phyloP scores from a whole-genome alignment of 53 echinoderm and acorn worm genomes.

The Crossaster papposus region DNA sequence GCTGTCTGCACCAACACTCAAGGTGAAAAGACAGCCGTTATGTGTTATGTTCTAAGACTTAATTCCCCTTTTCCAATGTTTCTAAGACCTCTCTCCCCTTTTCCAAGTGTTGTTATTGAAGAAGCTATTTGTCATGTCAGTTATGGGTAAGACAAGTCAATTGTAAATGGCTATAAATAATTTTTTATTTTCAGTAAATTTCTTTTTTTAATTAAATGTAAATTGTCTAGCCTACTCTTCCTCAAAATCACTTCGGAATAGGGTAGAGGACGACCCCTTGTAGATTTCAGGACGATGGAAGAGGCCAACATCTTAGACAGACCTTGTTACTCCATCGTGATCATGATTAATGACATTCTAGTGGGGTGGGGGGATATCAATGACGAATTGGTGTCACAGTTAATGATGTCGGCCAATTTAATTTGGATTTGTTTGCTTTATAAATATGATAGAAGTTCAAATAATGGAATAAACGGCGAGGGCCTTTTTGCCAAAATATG shows the following conservation, averaged over 20 bases:
- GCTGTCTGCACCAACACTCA: conserved; percentile 26
- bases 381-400: not conserved
- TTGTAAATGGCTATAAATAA: not conserved
- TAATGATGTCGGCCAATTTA: not conserved
- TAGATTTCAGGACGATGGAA: not conserved
- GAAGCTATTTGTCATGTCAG: not conserved
- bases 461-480: too few relatives aligned
- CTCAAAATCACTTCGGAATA: too few relatives aligned
- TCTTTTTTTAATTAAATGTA: not conserved
- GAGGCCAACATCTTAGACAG: not conserved
- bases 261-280: not conserved
- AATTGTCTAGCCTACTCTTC: too few relatives aligned
- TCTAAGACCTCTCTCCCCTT: not conserved
- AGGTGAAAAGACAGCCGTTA: conserved; percentile 34
- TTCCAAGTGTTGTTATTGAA: not conserved
- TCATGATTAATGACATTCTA: not conserved
- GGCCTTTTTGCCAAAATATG: too few relatives aligned
- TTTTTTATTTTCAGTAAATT: too few relatives aligned
- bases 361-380: not conserved
- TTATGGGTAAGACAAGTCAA: not conserved
- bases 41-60: not conserved
- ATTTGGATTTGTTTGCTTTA: not conserved
- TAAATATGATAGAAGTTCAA: too few relatives aligned
- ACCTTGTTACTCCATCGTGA: not conserved
- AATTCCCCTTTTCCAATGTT: too few relatives aligned